Conservation (phyloP, 2,797 vertebrate species). For the Sebastolobus alascanus region DNA sequence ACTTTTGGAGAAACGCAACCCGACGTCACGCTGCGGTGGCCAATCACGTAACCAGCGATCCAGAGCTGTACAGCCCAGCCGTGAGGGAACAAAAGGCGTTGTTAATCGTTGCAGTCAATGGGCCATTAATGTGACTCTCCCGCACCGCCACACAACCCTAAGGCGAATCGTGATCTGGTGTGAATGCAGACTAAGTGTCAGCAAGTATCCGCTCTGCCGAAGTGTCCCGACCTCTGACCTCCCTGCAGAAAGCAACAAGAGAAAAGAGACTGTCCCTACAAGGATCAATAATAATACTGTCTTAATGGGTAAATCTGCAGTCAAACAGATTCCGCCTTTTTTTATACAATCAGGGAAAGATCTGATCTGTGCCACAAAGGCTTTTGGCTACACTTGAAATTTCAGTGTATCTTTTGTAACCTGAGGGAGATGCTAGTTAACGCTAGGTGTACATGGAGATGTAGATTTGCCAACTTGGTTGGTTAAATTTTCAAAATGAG, state of each 20-base stretch:
- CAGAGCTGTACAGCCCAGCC: no score
- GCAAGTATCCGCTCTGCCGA: slow-evolving; percentile 25
- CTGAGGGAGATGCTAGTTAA: slow-evolving; percentile 17
- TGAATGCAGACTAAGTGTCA: background rate
- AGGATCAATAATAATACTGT: slow-evolving; percentile 19
- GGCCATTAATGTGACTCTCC: no score
- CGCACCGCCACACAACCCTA: no score
- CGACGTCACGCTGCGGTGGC: no score
- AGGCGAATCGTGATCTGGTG: no score
- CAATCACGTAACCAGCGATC: no score
- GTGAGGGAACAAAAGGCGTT: no score
- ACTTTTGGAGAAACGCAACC: no score
- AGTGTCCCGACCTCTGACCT: slow-evolving; percentile 31
- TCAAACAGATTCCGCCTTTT: slow-evolving; percentile 28
- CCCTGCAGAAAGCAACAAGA: slow-evolving; percentile 28
- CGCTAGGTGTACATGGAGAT: background rate
- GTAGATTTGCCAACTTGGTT: slow-evolving; percentile 23
- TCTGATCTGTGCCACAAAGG: slow-evolving; percentile 50
- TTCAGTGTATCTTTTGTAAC: slow-evolving; percentile 23
- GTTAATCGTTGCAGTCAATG: no score
- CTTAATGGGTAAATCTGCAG: slow-evolving; percentile 32
- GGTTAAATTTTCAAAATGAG: slow-evolving; percentile 10
- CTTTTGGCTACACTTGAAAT: slow-evolving; percentile 48
- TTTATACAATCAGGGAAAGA: slow-evolving; percentile 54
- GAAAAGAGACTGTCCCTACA: slow-evolving; percentile 9